Evolutionary conservation across 1,140 invertebrate genomes (phyloP).

Genomic region (Cryptotermes secundus): DNA sequence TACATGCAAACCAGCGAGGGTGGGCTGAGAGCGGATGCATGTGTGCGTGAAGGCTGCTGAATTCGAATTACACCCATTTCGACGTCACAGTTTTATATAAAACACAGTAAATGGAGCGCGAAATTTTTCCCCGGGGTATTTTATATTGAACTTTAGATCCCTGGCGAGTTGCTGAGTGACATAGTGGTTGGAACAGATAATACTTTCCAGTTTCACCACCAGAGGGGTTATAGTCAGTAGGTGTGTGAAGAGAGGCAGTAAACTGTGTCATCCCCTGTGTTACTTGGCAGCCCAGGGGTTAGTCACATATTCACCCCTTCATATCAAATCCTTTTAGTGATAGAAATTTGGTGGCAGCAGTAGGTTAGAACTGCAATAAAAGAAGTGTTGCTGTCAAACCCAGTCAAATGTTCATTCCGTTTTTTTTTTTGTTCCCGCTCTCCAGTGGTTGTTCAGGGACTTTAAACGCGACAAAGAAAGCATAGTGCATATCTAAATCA

Average conservation of each 20-base stretch:
- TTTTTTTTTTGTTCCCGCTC: background rate
- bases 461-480: background rate
- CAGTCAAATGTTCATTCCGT: background rate
- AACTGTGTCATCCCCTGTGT: background rate
- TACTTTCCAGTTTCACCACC: background rate
- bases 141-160: conserved; percentile 15
- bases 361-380: background rate
- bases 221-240: background rate
- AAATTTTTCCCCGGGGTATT: conserved; percentile 7
- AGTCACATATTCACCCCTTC: background rate
- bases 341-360: background rate
- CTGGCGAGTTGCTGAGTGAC: background rate
- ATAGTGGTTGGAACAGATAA: conserved; percentile 4
- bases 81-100: background rate
- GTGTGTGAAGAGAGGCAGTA: background rate
- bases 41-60: background rate
- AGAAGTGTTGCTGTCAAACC: background rate
- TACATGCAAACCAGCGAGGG: background rate
- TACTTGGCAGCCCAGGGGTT: background rate
- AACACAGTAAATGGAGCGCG: conserved; percentile 9
- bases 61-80: conserved; percentile 8
- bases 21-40: background rate
- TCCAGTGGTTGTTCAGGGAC: background rate
- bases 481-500: background rate
- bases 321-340: background rate